These are phyloP conservation scores for Rhopalosiphum padi DNA, from an alignment of 1,140 invertebrate genomes.

Conservation along the genomic window DNA sequence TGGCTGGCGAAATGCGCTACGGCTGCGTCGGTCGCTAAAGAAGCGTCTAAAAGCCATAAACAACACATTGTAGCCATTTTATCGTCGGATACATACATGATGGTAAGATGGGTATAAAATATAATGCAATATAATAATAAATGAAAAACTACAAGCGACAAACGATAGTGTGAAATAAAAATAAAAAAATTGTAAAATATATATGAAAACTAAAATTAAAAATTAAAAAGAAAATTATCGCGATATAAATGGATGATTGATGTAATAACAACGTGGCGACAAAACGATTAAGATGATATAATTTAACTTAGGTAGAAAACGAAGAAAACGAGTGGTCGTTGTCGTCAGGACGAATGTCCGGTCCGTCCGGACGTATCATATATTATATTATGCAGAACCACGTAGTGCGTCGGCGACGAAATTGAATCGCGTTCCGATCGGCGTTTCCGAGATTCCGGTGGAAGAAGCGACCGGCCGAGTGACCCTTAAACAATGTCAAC, in stretches of 20 bases:
- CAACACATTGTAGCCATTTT: conserved; percentile 52
- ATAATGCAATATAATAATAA: neutral
- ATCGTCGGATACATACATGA: conserved; percentile 15
- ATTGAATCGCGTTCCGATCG: neutral
- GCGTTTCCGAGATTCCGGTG: neutral
- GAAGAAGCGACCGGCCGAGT: conserved; percentile 14
- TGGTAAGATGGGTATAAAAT: neutral
- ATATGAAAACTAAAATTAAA: neutral
- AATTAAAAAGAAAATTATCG: neutral
- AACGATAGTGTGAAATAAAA: neutral
- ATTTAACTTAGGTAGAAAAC: neutral
- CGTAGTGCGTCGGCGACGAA: neutral
- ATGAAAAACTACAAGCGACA: neutral
- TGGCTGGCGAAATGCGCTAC: conserved; percentile 41
- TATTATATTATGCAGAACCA: conserved; percentile 22
- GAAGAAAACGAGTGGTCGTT: neutral
- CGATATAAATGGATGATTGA: neutral
- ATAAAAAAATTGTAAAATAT: neutral
- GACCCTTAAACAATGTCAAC: conserved; percentile 55
- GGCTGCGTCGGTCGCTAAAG: conserved; percentile 51
- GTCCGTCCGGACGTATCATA: conserved; percentile 24
- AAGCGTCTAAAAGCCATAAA: conserved; percentile 48
- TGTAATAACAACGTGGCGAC: neutral
- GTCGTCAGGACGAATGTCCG: neutral
- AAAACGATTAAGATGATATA: neutral